Percentiles rank a stretch among this genome's conserved stretches.
These are phyloP conservation scores for Ophion ellenae DNA, from an alignment of 2,888 invertebrate species.

Conservation along the genomic window DNA sequence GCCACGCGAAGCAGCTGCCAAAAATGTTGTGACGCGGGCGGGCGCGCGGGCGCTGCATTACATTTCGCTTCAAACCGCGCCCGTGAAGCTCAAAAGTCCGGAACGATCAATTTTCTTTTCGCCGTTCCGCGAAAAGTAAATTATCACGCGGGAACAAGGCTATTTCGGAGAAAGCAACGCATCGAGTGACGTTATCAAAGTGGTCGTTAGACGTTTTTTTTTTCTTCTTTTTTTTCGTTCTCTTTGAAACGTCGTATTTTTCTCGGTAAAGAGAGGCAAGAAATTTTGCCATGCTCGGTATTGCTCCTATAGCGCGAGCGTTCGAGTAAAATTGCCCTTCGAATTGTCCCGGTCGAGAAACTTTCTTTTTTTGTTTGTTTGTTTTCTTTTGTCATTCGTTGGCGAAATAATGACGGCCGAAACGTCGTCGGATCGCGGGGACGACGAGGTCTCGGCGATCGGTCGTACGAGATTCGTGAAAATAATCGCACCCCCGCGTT, in stretches of 20 bases:
- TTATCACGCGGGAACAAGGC: neutral
- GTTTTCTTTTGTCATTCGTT: conserved; percentile 3
- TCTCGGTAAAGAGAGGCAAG: neutral
- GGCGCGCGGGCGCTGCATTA: conserved; percentile 29
- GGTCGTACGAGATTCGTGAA: conserved; percentile 13
- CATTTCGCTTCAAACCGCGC: conserved; percentile 54
- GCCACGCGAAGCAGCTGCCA: conserved; percentile 70
- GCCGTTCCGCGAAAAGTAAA: neutral
- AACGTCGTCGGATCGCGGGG: conserved; percentile 24
- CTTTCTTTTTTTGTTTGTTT: neutral
- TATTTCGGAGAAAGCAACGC: neutral
- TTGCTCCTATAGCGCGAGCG: neutral
- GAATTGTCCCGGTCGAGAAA: neutral
- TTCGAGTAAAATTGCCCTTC: neutral
- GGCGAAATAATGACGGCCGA: conserved; percentile 41
- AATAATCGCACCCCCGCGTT: conserved; percentile 60
- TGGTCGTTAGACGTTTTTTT: neutral
- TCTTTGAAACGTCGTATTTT: neutral
- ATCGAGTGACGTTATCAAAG: neutral
- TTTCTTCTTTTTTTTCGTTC: neutral
- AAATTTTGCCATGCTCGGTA: neutral
- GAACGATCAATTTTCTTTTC: conserved; percentile 14
- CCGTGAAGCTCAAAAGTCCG: conserved; percentile 30
- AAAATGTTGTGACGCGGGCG: conserved; percentile 53
- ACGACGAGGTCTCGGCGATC: neutral